Evolutionary conservation across 2,888 invertebrate species (phyloP), one percentile per base, ranked within the genome.

Genomic region (Caenorhabditis zanzibari): DNA sequence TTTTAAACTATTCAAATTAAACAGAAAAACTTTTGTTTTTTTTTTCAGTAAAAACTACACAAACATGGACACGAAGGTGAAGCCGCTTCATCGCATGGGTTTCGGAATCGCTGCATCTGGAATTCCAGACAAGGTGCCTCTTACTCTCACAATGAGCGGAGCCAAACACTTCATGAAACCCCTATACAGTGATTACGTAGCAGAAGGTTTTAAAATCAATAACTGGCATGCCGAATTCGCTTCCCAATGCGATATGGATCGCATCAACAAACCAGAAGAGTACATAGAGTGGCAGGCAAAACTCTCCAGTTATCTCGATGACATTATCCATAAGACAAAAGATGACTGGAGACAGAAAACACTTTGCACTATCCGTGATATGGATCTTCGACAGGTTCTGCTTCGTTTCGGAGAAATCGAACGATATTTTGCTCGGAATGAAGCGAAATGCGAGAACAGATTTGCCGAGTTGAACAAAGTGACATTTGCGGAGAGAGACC

Each of bases 51-150:
- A 49, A 24, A 14, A 35, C 9, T 74, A 74, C 74, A 74, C 47
- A 1, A 22, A 2, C 2, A 4, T 64, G 16, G 64, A 61, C 16
- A 22, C 32, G 0, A 24, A 12, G 0, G 2, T 79, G 16, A 84
- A 84, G 28, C 47, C 52, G 9, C 10, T 58, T 3, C 66, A 75
- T 19, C 66, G 81, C 7, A 81, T 84, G 81, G 84, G 84, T n/a
- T 81, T 22, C 56, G 84, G 84, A 41, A 49, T 84, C 28, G 76
- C 76, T 1, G 84, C 56, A 0, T 73, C 81, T 6, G 84, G 84
- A 35, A 47, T 81, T 24, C 69, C 49, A 1, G 84, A 84, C 41
- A 2, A 24, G 0, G 38, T 35, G 14, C 59, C 52, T 28, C 49
- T 44, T 14, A 68, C 44, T 9, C 32, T 64, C 5, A 44, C 66